Conservation (phyloP, 2,797 vertebrate species). For the Amazona finschi region DNA sequence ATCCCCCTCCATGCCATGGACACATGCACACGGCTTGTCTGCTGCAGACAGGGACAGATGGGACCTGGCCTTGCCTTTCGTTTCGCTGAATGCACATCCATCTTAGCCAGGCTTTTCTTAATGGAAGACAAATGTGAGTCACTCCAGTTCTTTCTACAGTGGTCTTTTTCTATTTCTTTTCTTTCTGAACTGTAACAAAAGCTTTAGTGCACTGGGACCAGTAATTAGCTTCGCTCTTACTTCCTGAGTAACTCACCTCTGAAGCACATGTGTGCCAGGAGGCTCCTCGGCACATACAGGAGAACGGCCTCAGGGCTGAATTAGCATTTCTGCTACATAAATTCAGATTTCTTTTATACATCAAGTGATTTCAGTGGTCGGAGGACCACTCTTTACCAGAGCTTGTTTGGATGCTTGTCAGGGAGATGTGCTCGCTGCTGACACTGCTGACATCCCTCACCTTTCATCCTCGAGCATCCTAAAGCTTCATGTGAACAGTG, state of each 20-base stretch:
- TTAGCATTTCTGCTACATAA: slow-evolving; percentile 34
- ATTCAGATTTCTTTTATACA: background rate
- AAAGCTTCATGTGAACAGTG: background rate
- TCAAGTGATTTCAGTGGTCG: background rate
- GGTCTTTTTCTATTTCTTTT: background rate
- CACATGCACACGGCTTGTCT: accelerated
- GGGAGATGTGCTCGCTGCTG: background rate
- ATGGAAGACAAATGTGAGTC: background rate
- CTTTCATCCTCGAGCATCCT: background rate
- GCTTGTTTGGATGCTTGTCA: background rate
- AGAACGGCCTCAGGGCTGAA: background rate
- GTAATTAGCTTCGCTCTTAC: background rate
- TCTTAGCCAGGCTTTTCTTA: background rate
- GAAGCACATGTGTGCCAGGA: background rate
- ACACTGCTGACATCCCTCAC: background rate
- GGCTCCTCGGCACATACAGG: background rate
- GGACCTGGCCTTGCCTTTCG: background rate
- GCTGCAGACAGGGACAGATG: background rate
- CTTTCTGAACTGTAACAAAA: background rate
- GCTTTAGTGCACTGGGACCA: background rate
- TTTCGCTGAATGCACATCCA: background rate
- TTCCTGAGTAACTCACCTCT: background rate
- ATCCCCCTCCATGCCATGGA: accelerated
- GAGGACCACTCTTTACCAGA: background rate
- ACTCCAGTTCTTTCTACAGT: background rate